A percentile compares a stretch with the other conserved stretches of the same genome.
Conservation (phyloP, 2,113 vertebrate genomes). For the Protomyctophum bolini region DNA sequence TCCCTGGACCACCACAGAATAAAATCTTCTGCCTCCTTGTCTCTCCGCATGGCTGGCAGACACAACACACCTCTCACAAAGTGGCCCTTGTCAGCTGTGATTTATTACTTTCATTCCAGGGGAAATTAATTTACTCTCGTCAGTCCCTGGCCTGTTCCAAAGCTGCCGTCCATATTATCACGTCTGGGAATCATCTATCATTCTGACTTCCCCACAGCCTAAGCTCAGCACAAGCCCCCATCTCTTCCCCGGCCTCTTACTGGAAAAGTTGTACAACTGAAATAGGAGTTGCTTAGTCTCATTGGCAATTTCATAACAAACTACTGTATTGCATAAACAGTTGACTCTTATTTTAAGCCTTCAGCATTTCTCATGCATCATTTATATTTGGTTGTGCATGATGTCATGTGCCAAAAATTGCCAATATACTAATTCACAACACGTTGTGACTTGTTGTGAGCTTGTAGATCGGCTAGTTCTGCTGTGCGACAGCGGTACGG, state of each 20-base stretch:
- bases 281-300: constrained; percentile 55
- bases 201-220: constrained; percentile 50
- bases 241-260: constrained; percentile 37
- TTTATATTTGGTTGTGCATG: no score
- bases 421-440: no score
- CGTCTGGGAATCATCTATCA: constrained; percentile 74
- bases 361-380: constrained; percentile 21
- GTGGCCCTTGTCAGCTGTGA: constrained; percentile 70
- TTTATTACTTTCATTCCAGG: constrained; percentile 74
- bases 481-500: no score
- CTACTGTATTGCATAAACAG: constrained; percentile 41
- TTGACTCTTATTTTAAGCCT: constrained; percentile 19
- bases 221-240: constrained; percentile 25
- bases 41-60: constrained; percentile 52
- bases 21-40: constrained; percentile 54
- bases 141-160: constrained; percentile 61
- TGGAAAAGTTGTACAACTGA: constrained; percentile 30
- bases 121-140: constrained; percentile 76
- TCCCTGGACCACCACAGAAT: constrained; percentile 63
- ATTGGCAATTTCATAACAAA: constrained; percentile 41
- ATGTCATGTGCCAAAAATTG: no score
- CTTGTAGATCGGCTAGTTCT: no score
- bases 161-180: constrained; percentile 65
- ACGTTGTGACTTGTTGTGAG: no score
- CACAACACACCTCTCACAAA: constrained; percentile 65